Evolutionary conservation across 2,797 vertebrate species (phyloP), one percentile per base, ranked within the genome.

Genomic region (Gila robusta): DNA sequence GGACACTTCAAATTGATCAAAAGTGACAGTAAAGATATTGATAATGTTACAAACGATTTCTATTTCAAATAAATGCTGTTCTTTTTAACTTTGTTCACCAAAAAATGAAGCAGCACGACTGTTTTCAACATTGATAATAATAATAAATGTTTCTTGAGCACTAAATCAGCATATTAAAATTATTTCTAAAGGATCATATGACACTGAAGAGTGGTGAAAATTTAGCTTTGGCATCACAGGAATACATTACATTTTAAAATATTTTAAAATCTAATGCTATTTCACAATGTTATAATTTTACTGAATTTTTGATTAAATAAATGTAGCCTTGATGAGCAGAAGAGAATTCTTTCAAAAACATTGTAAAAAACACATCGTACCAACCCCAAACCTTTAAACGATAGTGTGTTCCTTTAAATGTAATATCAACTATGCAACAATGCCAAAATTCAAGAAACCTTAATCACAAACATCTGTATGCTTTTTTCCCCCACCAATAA

Each of bases 381-480:
- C 32, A 59, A 37, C 32, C 32, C 11, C 47, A 37, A 37, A 54
- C 56, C 41, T 41, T 79, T 39, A 5, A 41, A 79, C 37, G 37
- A 56, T 79, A 62, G 37, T 28, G 37, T 67, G 32, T 35, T 28
- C 6, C 59, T 47, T 80, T 67, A 79, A 44, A 64, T 32, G 39
- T 79, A 80, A 35, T 67, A 49, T 67, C 79, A 67, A 28, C 17
- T 32, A 49, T 1, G 17, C 17, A 32, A 5, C 6, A 21, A 64
- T 79, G 77, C 56, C 77, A 49, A 80, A 67, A 49, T 67, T 80
- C 41, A 49, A 67, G 62, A 35, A 66, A 67, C 23, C 62, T 11
- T 72, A 28, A 82, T 71, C 66, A 71, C 35, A 82, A 82, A 56
- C 80, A 82, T 56, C 67, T 82, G 67, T 14, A 32, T 0, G 23